phyloP scores from a whole-genome alignment of 1,140 invertebrate genomes.

The Whitmania pigra region DNA sequence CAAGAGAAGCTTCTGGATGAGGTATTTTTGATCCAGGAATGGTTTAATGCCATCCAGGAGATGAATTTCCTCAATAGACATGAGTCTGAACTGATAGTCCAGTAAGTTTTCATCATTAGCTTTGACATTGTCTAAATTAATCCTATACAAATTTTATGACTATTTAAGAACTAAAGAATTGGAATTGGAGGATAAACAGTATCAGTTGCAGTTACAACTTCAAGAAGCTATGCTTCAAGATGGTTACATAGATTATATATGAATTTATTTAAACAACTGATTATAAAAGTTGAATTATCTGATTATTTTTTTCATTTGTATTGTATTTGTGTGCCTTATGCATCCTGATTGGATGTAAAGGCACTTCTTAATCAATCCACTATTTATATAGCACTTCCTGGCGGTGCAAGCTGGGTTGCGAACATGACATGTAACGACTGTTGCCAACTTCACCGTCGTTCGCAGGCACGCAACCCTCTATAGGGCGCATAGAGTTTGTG shows the following conservation, averaged over 20 bases:
- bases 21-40: conserved; percentile 60
- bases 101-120: conserved; percentile 30
- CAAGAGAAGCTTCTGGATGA: conserved; percentile 40
- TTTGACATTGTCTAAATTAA: not conserved
- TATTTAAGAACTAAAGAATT: conserved; percentile 58
- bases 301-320: not conserved
- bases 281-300: not conserved
- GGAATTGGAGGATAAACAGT: conserved; percentile 69
- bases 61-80: conserved; percentile 62
- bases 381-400: too few species aligned
- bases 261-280: not conserved
- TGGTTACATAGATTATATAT: conserved; percentile 9
- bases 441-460: too few species aligned
- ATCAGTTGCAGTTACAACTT: conserved; percentile 61
- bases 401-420: too few species aligned
- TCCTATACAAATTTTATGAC: not conserved
- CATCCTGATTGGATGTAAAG: too few species aligned
- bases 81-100: conserved; percentile 65
- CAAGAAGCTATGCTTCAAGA: conserved; percentile 56
- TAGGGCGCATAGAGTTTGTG: too few species aligned
- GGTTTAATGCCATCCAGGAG: conserved; percentile 70
- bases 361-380: too few species aligned
- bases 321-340: too few species aligned
- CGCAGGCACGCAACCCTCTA: too few species aligned
- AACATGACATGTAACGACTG: too few species aligned